Evolutionary conservation across 2,888 invertebrate genomes (phyloP), one percentile per base, ranked within the genome.

Genomic region (Drosophila niveifrons): DNA sequence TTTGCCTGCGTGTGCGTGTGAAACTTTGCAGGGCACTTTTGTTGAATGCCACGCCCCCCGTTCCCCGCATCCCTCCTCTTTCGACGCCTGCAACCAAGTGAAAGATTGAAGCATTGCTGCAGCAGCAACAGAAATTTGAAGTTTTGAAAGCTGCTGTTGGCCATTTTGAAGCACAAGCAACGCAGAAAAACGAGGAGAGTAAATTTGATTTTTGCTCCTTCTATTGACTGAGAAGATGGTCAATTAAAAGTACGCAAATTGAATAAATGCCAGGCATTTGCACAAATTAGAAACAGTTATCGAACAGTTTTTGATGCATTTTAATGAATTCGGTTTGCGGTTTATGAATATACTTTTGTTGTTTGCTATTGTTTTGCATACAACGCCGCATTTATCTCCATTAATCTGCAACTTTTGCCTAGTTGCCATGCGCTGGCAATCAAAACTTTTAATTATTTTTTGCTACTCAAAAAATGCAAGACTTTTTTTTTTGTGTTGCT

Each of bases 391-490:
- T 70, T 46, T 23, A 58, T 56, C 56, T 50, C 61, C 62, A 77
- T 69, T 74, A 74, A 75, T 78, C 63, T 67, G 10, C 58, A 68
- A 77, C 67, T 69, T 70, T 70, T 55, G 41, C 44, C 51, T 64
- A 67, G 57, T 72, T 36, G 53, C 61, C 41, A 62, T 51, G 41
- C 50, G 50, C 47, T 65, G 51, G 65, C 72, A 85, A 79, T 88
- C 70, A 86, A 86, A 86, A 79, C 55, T 86, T 87, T 74, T 73
- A 81, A 82, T 84, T 82, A 75, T 84, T 72, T 79, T 76, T 74
- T 67, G 53, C 73, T 46, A 44, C 66, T 57, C 62, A 69, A 76
- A 82, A 67, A 67, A 72, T 79, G 67, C 62, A 52, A 48, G n/a
- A 18, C 18, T 55, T 8, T 39, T 8, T 56, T 39, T 67, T 17